Conservation (phyloP, 2,113 vertebrate species). For the Athene noctua region DNA sequence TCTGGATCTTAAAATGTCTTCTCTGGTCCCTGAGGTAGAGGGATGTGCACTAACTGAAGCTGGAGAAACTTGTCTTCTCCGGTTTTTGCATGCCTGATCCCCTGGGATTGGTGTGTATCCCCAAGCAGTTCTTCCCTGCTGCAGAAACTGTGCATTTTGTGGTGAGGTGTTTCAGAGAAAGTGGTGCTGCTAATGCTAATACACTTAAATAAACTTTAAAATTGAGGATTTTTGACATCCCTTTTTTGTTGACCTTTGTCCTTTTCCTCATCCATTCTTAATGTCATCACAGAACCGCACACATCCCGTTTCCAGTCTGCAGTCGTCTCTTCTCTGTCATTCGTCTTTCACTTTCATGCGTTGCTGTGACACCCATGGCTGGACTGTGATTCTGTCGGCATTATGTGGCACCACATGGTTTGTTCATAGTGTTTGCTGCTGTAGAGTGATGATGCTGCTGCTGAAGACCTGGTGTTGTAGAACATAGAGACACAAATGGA, state of each 20-base stretch:
- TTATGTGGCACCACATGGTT: background rate
- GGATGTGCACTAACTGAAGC: background rate
- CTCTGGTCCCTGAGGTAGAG: background rate
- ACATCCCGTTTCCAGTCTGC: background rate
- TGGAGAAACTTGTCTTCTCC: background rate
- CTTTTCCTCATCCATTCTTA: slow-evolving; percentile 28
- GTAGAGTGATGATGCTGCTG: background rate
- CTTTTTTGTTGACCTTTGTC: slow-evolving; percentile 63
- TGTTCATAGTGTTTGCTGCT: background rate
- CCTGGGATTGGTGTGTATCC: background rate
- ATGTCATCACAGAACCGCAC: slow-evolving; percentile 9
- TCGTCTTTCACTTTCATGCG: background rate
- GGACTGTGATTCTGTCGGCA: background rate
- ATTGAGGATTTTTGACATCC: slow-evolving; percentile 66
- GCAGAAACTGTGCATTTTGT: background rate
- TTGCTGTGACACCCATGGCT: slow-evolving; percentile 36
- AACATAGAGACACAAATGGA: background rate
- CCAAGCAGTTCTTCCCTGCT: background rate
- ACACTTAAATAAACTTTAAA: slow-evolving; percentile 14
- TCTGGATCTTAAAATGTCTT: background rate
- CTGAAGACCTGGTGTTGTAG: background rate
- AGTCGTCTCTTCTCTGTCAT: background rate
- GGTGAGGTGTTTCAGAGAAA: slow-evolving; percentile 27
- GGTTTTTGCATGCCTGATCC: background rate
- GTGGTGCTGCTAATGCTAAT: slow-evolving; percentile 54